Evolutionary conservation across 2,113 vertebrate genomes (phyloP).

Genomic region (Platanista minor): DNA sequence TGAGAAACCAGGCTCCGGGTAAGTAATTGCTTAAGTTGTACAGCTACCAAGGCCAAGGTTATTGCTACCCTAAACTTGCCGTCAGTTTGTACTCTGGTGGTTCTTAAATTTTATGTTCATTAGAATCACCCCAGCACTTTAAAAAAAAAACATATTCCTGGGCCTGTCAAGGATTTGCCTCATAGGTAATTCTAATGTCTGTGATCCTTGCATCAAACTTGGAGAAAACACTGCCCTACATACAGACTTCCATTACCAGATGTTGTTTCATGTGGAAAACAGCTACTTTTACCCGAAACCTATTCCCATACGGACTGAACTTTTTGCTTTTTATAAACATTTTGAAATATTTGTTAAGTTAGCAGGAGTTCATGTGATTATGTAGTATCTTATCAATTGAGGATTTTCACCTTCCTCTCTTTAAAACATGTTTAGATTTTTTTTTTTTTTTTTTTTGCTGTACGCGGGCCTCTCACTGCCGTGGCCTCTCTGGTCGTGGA

Average conservation of each 20-base stretch:
- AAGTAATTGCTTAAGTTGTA: background rate
- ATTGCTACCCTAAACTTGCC: background rate
- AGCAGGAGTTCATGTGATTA: background rate
- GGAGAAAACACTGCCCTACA: background rate
- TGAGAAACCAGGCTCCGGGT: background rate
- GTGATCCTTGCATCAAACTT: background rate
- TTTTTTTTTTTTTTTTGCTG: too few species aligned
- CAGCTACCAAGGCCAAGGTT: background rate
- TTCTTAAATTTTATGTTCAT: background rate
- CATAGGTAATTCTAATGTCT: background rate
- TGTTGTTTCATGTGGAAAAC: background rate
- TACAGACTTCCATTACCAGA: background rate
- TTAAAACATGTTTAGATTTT: background rate
- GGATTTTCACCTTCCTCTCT: background rate
- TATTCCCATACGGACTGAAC: background rate
- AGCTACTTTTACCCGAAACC: background rate
- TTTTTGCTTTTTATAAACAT: background rate
- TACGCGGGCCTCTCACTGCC: too few species aligned
- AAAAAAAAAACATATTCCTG: background rate
- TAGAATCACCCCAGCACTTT: background rate
- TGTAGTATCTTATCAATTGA: background rate
- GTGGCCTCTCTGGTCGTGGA: too few species aligned
- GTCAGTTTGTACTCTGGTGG: background rate
- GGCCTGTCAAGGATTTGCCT: background rate
- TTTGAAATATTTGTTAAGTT: conserved; percentile 18